Percentiles rank a stretch among this genome's conserved stretches.
Evolutionary conservation across 2,888 invertebrate genomes (phyloP).

Genomic region (Rhagium mordax): DNA sequence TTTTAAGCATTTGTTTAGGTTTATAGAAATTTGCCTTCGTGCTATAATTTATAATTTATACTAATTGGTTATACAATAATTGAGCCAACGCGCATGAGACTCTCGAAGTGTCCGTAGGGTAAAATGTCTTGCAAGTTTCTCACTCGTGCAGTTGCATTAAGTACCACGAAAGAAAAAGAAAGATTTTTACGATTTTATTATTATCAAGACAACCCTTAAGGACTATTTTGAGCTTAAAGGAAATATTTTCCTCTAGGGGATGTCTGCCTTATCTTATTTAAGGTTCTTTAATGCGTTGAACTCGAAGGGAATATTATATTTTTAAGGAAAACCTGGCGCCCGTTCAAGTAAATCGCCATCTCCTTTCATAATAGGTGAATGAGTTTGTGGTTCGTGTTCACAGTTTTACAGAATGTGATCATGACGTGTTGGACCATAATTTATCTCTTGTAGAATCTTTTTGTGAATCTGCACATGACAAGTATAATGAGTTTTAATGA

Average conservation of each 20-base stretch:
- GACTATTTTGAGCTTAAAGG: constrained; percentile 17
- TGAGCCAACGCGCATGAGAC: neutral
- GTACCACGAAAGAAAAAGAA: neutral
- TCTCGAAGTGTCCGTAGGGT: neutral
- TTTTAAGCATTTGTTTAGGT: neutral
- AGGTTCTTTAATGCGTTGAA: constrained; percentile 20
- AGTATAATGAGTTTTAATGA: constrained; percentile 6
- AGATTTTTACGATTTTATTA: constrained; percentile 18
- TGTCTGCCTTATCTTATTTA: constrained; percentile 20
- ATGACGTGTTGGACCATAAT: constrained; percentile 8
- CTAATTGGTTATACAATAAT: neutral
- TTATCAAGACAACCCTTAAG: constrained; percentile 19
- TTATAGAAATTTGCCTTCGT: neutral
- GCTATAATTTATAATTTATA: constrained; percentile 1
- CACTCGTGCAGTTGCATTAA: neutral
- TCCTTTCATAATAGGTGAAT: constrained; percentile 1
- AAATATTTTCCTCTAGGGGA: constrained; percentile 13
- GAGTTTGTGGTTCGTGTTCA: neutral
- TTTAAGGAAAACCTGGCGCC: neutral
- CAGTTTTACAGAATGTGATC: neutral
- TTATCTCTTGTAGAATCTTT: neutral
- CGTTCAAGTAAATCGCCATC: neutral
- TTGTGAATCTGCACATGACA: neutral
- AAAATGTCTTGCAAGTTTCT: neutral
- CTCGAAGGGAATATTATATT: neutral